phyloP scores from a whole-genome alignment of 2,797 vertebrate species.

The Micrastur ruficollis region DNA sequence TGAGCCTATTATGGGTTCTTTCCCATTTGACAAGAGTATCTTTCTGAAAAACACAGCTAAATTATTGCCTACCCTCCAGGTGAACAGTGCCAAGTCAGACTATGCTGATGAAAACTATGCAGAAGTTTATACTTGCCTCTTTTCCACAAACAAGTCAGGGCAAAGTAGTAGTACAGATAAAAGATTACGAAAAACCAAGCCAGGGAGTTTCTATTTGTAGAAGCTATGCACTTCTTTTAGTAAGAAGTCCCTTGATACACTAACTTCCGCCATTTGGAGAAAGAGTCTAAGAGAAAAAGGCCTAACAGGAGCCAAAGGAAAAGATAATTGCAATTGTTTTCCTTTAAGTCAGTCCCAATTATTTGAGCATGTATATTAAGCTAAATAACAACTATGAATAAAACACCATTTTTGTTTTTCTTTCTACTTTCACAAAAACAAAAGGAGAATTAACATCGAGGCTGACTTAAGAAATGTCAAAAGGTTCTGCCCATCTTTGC shows the following conservation, averaged over 20 bases:
- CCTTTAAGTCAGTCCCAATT: neutral
- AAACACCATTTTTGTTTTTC: neutral
- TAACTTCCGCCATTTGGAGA: neutral
- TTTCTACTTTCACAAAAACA: neutral
- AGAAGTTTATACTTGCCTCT: neutral
- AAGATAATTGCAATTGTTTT: neutral
- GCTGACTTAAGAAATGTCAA: neutral
- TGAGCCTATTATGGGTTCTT: neutral
- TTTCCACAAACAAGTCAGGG: slow-evolving; percentile 15
- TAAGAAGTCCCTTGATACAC: neutral
- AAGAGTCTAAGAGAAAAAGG: neutral
- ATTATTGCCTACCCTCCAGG: neutral
- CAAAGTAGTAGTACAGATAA: neutral
- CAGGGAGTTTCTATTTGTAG: neutral
- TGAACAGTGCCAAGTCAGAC: slow-evolving; percentile 14
- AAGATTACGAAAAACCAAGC: neutral
- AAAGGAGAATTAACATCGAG: neutral
- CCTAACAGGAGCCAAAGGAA: neutral
- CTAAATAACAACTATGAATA: neutral
- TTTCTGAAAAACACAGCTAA: neutral
- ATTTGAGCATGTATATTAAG: neutral
- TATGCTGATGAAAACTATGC: neutral
- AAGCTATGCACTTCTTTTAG: neutral
- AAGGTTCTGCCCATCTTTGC: neutral
- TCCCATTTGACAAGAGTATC: neutral